Percentiles rank a stretch among this genome's conserved stretches.
Evolutionary conservation across 2,888 invertebrate species (phyloP).

Genomic region (Bruchidius siliquastri): DNA sequence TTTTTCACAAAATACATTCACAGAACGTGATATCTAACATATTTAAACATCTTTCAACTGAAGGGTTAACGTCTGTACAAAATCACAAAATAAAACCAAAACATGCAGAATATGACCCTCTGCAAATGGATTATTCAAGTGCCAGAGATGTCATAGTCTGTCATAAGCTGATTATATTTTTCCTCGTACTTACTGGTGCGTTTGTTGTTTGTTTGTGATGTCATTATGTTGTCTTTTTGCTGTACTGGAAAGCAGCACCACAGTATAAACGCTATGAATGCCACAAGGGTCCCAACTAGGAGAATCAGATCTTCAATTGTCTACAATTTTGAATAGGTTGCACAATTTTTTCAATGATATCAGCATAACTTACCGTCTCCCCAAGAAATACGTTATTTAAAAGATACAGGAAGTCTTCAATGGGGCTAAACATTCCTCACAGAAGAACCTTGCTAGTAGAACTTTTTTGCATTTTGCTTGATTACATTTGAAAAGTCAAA

Average conservation of each 20-base stretch:
- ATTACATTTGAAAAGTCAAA: no score
- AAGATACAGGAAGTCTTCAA: constrained; percentile 58
- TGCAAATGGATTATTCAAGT: not conserved
- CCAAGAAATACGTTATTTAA: constrained; percentile 57
- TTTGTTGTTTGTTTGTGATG: constrained; percentile 12
- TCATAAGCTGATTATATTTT: constrained; percentile 37
- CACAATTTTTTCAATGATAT: not conserved
- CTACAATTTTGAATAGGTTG: constrained; percentile 37
- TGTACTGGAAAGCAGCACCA: constrained; percentile 61
- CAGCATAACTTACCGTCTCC: constrained; percentile 53
- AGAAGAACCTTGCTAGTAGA: no score
- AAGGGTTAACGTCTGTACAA: not conserved
- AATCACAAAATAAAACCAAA: not conserved
- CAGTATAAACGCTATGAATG: constrained; percentile 59
- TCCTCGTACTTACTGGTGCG: constrained; percentile 33
- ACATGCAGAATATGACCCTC: not conserved
- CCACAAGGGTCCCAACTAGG: constrained; percentile 57
- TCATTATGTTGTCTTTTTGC: constrained; percentile 38
- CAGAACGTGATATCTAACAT: not conserved
- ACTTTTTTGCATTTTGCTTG: no score
- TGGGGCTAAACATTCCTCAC: constrained; percentile 37
- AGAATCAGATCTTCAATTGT: constrained; percentile 60
- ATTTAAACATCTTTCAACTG: not conserved
- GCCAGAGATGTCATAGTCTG: constrained; percentile 22
- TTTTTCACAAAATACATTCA: not conserved